Base-by-base conservation (phyloP, 1,140 invertebrate species). In the Oedothorax gibbosus region DNA sequence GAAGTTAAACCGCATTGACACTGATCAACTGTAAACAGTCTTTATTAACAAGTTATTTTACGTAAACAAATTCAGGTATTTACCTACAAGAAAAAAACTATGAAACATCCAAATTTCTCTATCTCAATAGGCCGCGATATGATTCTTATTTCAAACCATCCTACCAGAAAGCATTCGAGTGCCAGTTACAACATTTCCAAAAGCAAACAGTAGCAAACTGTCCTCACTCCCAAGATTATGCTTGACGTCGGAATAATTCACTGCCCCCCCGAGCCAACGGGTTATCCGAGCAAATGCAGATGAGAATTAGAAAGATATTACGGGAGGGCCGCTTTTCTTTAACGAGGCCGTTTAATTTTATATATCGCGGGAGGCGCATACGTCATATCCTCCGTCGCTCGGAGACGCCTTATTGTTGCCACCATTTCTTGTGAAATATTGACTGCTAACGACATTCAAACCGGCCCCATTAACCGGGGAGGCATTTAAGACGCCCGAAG, bases 381-480 rank as follows among this genome's bases (percentile, higher is more conserved):
- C 83, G 83, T 85, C 83, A 85, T 85, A 85, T 85, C 83, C 83
- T 62, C 83, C 73, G 83, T 85, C 83, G 83, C 83, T 75, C 62
- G 83, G 83, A 85, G 83, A 85, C 83, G 82, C 82, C 82, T 84
- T 84, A 84, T 84, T 85, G 83, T 85, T 85, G 83, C 83, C 73
- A 85, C 64, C 64, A 85, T 71, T 85, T 85, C 73, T 77, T 77
- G 83, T 77, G 75, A 85, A 85, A 85, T 85, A 85, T 85, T 78
- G 83, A 85, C 83, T 84, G 83, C 75, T 85, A 78, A 77, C 83
- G 83, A 84, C 72, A 84, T 77, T 76, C 82, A 84, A 84, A 84
- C 82, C 73, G 82, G 82, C 77, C 83, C 83, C 73, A 85, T 85
- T 85, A 85, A 85, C 81, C 65, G 72, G 72, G 72, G 82, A 76